Base-by-base conservation (phyloP, 2,888 invertebrate species). In the Beris morrisii region DNA sequence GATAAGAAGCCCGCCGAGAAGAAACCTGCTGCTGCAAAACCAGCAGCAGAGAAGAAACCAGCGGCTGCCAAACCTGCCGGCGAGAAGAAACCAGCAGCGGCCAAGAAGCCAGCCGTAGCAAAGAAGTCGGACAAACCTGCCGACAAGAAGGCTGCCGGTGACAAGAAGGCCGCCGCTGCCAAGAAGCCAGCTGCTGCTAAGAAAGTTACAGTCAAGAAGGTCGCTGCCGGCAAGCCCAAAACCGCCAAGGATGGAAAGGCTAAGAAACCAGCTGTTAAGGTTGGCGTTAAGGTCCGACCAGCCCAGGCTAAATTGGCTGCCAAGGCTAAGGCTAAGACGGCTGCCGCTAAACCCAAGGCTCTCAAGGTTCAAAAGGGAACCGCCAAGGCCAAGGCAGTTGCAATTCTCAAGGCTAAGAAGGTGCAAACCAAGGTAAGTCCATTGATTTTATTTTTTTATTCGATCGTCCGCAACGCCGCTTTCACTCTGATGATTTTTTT, bases 391-490 rank as follows among this genome's bases (percentile, higher is more conserved):
- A 82, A 84, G 71, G 81, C 85, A 61, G 81, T 84, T 38, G 85
- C 81, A 64, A 71, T 92, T 70, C 84, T 87, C 61, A 93, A 92
- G 77, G 95, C 95, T 66, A 86, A 92, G 72, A 92, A 91, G 79
- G 88, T 90, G 15, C 93, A 92, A 80, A 90, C 88, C 74, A 94
- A 93, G 88, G 93, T 92, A 77, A 79, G 76, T 68, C 72, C 69
- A 64, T 68, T 55, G 56, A 53, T 53, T 53, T 15, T 12, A 5
- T 15, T 5, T 9, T 30, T 22, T 31, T 15, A 54, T 15, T 15
- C n/a, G 15, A 30, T 9, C 12, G 12, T 53, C 7, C 22, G 1
- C 22, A 22, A 53, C 9, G 15, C 12, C 53, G 0, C 22, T 67
- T 45, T 66, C 30, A 67, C 76, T 56, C 52, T 83, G 82, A 83